phyloP scores from a whole-genome alignment of 2,888 invertebrate species.

The Hanleya hanleyi region DNA sequence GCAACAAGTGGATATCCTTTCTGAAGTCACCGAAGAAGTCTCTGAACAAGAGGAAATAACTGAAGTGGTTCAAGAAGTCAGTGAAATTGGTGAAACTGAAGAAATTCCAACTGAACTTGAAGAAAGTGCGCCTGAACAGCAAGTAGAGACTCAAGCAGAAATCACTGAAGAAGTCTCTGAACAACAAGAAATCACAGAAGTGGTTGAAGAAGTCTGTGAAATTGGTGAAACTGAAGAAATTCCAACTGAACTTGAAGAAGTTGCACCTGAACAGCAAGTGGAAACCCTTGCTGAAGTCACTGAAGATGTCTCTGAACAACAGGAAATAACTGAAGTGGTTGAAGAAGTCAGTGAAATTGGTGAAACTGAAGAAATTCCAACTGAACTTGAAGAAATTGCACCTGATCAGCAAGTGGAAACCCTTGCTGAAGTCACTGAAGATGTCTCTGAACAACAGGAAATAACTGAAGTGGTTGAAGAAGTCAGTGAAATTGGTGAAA shows the following conservation, averaged over 20 bases:
- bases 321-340: conserved; percentile 31
- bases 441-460: conserved; percentile 35
- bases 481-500: conserved; percentile 22
- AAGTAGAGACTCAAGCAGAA: conserved; percentile 38
- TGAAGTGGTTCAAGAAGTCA: conserved; percentile 26
- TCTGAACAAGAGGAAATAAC: conserved; percentile 28
- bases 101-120: conserved; percentile 34
- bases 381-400: conserved; percentile 20
- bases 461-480: conserved; percentile 41
- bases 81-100: conserved; percentile 27
- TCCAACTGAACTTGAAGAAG: conserved; percentile 16
- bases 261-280: conserved; percentile 25
- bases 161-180: conserved; percentile 31
- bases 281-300: conserved; percentile 32
- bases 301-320: conserved; percentile 26
- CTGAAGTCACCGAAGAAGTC: conserved; percentile 26
- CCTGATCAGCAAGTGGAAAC: conserved; percentile 32
- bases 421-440: conserved; percentile 37
- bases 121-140: conserved; percentile 25
- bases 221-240: conserved; percentile 1
- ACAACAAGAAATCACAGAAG: conserved; percentile 31
- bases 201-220: not conserved
- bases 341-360: conserved; percentile 28
- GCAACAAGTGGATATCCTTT: conserved; percentile 31
- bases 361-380: conserved; percentile 30